Evolutionary conservation across 2,888 invertebrate species (phyloP).

Genomic region (Ligdia adustata): DNA sequence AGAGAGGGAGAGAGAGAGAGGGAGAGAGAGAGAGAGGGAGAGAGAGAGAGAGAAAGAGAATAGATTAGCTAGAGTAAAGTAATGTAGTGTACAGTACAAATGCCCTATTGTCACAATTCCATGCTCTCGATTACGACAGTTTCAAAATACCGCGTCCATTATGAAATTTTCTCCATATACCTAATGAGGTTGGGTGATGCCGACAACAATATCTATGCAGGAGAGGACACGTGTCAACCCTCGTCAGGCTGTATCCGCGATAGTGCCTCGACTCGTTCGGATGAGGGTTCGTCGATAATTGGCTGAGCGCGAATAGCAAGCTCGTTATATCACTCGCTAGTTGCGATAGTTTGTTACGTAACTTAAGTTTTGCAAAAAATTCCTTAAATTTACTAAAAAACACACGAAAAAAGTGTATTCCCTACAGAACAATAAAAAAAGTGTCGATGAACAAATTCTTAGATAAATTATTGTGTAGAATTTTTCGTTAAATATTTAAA

Average conservation of each 20-base stretch:
- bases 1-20: no score
- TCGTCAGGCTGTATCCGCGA: slow-evolving; percentile 49
- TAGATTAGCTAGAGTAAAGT: no score
- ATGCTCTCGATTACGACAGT: not conserved
- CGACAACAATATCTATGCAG: slow-evolving; percentile 51
- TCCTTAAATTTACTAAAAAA: no score
- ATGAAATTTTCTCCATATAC: slow-evolving; percentile 22
- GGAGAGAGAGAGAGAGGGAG: no score
- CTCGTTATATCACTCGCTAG: slow-evolving; percentile 15
- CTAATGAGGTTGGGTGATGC: slow-evolving; percentile 29
- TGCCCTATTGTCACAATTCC: not conserved
- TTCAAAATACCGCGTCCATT: not conserved
- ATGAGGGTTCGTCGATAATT: slow-evolving; percentile 37
- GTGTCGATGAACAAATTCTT: no score
- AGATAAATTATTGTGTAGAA: no score
- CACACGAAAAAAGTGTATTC: no score
- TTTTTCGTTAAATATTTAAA: no score
- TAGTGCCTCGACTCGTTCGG: slow-evolving; percentile 32
- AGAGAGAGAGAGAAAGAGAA: no score
- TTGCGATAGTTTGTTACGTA: slow-evolving; percentile 6
- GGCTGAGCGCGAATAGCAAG: slow-evolving; percentile 21
- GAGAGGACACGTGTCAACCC: slow-evolving; percentile 65
- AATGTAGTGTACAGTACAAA: not conserved
- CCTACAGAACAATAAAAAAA: no score
- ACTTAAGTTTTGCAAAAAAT: no score